Percentiles rank a stretch among this genome's conserved stretches.
phyloP scores from a whole-genome alignment of 1,140 invertebrate species.

The Olivierus martensii region DNA sequence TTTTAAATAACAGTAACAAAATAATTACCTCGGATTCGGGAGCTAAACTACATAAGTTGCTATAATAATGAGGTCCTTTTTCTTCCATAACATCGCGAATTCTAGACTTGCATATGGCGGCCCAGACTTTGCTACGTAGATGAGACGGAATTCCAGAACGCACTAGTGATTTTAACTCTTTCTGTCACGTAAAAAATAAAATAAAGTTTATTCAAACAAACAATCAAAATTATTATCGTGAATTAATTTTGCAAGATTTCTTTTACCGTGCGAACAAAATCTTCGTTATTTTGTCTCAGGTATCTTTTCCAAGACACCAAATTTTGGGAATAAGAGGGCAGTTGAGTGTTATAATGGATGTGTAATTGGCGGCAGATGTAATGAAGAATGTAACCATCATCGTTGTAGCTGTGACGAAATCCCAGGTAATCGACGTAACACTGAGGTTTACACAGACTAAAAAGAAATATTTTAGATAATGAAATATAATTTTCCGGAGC shows the following conservation, averaged over 20 bases:
- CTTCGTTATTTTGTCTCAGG: constrained; percentile 8
- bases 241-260: too few species aligned
- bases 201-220: too few species aligned
- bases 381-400: constrained; percentile 33
- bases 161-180: constrained; percentile 33
- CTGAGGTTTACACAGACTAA: constrained; percentile 4
- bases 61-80: constrained; percentile 39
- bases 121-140: constrained; percentile 35
- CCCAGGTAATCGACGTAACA: constrained; percentile 39
- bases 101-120: constrained; percentile 31
- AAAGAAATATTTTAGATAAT: too few species aligned
- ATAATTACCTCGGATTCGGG: constrained; percentile 34
- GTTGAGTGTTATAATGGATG: constrained; percentile 29
- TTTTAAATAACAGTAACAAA: neutral
- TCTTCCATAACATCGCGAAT: constrained; percentile 32
- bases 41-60: constrained; percentile 33
- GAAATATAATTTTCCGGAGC: too few species aligned
- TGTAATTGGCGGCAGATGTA: constrained; percentile 40
- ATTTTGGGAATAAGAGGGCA: constrained; percentile 26
- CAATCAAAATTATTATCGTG: too few species aligned
- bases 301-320: constrained; percentile 25
- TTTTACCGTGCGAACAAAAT: neutral
- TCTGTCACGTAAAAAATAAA: constrained; percentile 15
- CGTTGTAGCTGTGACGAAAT: constrained; percentile 33
- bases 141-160: constrained; percentile 35